phyloP scores from a whole-genome alignment of 2,888 invertebrate species.

The Eilema griseolum region DNA sequence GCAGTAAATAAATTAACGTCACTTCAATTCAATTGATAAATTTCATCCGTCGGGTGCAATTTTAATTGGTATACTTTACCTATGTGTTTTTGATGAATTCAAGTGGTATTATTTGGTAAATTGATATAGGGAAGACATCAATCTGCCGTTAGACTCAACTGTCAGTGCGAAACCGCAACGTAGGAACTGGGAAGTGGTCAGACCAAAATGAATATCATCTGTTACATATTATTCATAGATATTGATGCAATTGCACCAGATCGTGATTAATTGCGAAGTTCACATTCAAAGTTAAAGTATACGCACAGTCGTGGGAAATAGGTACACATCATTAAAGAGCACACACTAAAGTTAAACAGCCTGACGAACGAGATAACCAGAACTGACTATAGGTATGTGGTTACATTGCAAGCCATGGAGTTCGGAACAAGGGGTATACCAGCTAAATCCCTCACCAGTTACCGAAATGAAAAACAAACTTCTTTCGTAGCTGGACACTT shows the following conservation, averaged over 20 bases:
- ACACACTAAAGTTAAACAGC: background rate
- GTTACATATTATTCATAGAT: background rate
- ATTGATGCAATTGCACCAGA: background rate
- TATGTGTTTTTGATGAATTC: too few relatives aligned
- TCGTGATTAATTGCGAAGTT: background rate
- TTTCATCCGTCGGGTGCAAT: too few relatives aligned
- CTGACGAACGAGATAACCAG: background rate
- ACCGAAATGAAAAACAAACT: too few relatives aligned
- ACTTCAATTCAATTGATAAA: background rate
- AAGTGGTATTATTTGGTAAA: too few relatives aligned
- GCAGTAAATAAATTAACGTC: background rate
- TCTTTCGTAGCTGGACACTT: too few relatives aligned
- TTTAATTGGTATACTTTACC: too few relatives aligned
- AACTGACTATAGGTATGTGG: background rate
- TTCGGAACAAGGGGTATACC: background rate
- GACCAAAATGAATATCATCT: background rate
- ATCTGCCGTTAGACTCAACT: background rate
- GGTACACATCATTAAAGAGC: background rate
- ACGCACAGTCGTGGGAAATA: background rate
- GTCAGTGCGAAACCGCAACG: background rate
- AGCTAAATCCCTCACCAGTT: too few relatives aligned
- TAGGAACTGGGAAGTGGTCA: background rate
- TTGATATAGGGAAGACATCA: background rate
- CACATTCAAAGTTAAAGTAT: background rate
- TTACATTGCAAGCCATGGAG: background rate